Conservation (phyloP, 2,888 invertebrate genomes). For the Diarsia mendica region DNA sequence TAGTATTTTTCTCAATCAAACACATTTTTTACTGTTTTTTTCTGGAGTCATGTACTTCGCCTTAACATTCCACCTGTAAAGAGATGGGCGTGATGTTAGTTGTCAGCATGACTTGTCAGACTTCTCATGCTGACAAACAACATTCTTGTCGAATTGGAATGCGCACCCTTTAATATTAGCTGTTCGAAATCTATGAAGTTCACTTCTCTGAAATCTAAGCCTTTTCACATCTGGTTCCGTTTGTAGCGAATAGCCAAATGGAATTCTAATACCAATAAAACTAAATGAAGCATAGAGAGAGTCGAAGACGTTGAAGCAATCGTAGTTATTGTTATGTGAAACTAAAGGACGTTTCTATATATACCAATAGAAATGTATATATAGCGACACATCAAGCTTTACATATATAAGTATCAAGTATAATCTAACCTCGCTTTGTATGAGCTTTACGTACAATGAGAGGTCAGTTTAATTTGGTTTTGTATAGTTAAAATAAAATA, state of each 20-base stretch:
- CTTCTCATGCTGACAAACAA: conserved; percentile 75
- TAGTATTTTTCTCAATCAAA: conserved; percentile 82
- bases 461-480: too few species aligned
- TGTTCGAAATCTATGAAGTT: conserved; percentile 33
- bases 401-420: too few species aligned
- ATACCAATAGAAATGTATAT: not conserved
- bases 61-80: conserved; percentile 81
- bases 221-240: conserved; percentile 46
- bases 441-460: too few species aligned
- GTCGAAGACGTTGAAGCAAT: conserved; percentile 34
- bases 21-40: conserved; percentile 86
- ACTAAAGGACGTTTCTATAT: not conserved
- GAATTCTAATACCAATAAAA: conserved; percentile 53
- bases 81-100: conserved; percentile 71
- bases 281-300: conserved; percentile 49
- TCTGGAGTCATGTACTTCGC: conserved; percentile 78
- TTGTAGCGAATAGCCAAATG: conserved; percentile 41
- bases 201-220: conserved; percentile 29
- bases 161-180: conserved; percentile 70
- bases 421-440: too few species aligned
- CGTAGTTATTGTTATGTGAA: conserved; percentile 8
- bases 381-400: too few species aligned
- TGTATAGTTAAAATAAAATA: too few species aligned
- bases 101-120: conserved; percentile 70
- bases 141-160: conserved; percentile 79